Evolutionary conservation across 2,797 vertebrate genomes (phyloP).

Genomic region (Neostethus bicornis): DNA sequence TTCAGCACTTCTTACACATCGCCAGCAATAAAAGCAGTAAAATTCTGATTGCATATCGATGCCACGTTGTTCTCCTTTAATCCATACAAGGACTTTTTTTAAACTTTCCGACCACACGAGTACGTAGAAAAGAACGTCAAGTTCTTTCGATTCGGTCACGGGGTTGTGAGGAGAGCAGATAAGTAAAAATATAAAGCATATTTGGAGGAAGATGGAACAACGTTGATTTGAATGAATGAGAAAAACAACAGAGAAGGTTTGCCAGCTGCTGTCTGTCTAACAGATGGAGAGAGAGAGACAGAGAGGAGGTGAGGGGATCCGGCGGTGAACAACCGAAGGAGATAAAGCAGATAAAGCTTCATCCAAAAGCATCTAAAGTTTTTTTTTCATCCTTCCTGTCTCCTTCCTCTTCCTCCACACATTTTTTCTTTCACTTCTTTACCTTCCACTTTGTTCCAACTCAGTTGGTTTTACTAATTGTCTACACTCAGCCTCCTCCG

Average conservation of each 20-base stretch:
- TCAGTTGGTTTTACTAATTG: slow-evolving; percentile 11
- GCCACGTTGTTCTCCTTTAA: slow-evolving; percentile 54
- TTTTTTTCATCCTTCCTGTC: slow-evolving; percentile 42
- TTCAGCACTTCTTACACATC: slow-evolving; percentile 33
- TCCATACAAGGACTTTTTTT: slow-evolving; percentile 33
- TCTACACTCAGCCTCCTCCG: slow-evolving; percentile 6
- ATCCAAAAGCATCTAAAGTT: slow-evolving; percentile 39
- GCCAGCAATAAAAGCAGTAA: slow-evolving; percentile 47
- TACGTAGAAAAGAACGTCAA: slow-evolving; percentile 21
- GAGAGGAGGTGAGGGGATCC: slow-evolving; percentile 38
- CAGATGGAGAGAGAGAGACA: slow-evolving; percentile 54
- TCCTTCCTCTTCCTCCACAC: slow-evolving; percentile 38
- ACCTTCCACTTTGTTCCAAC: slow-evolving; percentile 9
- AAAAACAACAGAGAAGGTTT: slow-evolving; percentile 42
- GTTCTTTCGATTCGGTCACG: slow-evolving; percentile 41
- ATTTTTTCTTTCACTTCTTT: slow-evolving; percentile 24
- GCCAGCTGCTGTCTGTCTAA: slow-evolving; percentile 62
- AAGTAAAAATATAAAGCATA: slow-evolving; percentile 49
- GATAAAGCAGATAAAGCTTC: slow-evolving; percentile 66
- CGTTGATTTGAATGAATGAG: slow-evolving; percentile 31
- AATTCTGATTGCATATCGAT: slow-evolving; percentile 51
- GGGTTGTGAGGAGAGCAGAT: background rate
- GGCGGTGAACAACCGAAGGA: slow-evolving; percentile 52
- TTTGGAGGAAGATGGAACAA: slow-evolving; percentile 51
- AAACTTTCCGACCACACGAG: slow-evolving; percentile 26